These are phyloP conservation scores for Scyliorhinus canicula DNA, from an alignment of 2,797 vertebrate genomes.

Conservation along the genomic window DNA sequence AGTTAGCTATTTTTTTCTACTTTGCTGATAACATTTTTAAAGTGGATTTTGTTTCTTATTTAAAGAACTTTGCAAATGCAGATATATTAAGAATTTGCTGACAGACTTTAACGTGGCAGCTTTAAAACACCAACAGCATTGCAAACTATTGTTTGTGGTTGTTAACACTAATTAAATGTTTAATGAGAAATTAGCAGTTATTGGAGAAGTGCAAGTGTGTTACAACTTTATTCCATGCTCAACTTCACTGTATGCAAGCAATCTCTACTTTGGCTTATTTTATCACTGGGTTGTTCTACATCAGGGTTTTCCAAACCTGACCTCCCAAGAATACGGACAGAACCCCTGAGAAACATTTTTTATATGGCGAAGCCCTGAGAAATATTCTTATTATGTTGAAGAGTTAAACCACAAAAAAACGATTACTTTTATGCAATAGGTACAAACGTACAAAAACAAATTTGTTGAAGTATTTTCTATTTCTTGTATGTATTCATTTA, in stretches of 20 bases:
- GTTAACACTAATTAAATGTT: neutral
- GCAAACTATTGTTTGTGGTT: neutral
- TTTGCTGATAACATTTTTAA: neutral
- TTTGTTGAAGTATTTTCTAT: too few species aligned
- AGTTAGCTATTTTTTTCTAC: neutral
- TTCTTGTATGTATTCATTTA: too few species aligned
- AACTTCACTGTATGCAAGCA: neutral
- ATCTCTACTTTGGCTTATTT: too few species aligned
- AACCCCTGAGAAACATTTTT: too few species aligned
- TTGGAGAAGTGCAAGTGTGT: neutral
- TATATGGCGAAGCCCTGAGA: too few species aligned
- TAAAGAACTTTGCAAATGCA: neutral
- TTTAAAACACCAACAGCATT: neutral
- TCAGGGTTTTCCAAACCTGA: too few species aligned
- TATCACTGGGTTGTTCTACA: too few species aligned
- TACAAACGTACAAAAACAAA: too few species aligned
- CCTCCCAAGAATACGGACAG: too few species aligned
- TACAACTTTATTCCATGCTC: neutral
- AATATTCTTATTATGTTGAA: too few species aligned
- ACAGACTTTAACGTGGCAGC: neutral
- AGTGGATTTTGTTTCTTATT: neutral
- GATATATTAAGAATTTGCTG: neutral
- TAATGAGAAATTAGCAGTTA: neutral
- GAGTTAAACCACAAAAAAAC: too few species aligned
- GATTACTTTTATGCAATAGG: too few species aligned